Evolutionary conservation across 2,888 invertebrate species (phyloP).

Genomic region (Nysson spinosus): DNA sequence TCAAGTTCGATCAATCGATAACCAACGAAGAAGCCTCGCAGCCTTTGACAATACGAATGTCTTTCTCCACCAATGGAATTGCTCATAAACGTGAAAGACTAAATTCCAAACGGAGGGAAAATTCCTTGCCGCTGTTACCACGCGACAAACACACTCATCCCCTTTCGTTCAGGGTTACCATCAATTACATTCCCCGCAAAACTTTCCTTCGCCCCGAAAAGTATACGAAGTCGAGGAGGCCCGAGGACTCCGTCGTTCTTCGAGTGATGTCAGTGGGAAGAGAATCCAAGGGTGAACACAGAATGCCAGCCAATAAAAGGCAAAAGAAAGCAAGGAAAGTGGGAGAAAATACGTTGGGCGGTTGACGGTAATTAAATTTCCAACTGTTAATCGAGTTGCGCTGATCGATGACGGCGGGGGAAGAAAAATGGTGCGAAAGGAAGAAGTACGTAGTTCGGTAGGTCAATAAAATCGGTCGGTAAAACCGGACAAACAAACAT

Average conservation of each 20-base stretch:
- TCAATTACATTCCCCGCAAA: constrained; percentile 28
- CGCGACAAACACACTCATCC: neutral
- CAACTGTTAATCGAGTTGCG: constrained; percentile 64
- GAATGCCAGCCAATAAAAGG: constrained; percentile 7
- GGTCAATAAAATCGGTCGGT: constrained; percentile 39
- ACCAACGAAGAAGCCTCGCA: too few relatives aligned
- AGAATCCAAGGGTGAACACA: too few relatives aligned
- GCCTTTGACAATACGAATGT: too few relatives aligned
- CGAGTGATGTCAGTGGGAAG: too few relatives aligned
- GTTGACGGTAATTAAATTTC: constrained; percentile 66
- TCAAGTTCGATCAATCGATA: too few relatives aligned
- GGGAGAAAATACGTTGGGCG: constrained; percentile 22
- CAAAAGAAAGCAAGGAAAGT: neutral
- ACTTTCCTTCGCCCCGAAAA: constrained; percentile 34
- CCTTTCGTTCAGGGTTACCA: constrained; percentile 21
- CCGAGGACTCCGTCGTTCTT: too few relatives aligned
- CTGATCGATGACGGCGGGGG: constrained; percentile 55
- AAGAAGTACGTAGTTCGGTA: constrained; percentile 3
- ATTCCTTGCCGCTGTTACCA: too few relatives aligned
- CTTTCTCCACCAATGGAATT: too few relatives aligned
- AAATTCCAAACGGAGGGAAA: too few relatives aligned
- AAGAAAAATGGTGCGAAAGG: constrained; percentile 15
- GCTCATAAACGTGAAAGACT: too few relatives aligned
- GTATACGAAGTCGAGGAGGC: too few relatives aligned
- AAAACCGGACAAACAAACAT: constrained; percentile 52